phyloP scores from a whole-genome alignment of 2,888 invertebrate species.

The Coleophora deauratella region DNA sequence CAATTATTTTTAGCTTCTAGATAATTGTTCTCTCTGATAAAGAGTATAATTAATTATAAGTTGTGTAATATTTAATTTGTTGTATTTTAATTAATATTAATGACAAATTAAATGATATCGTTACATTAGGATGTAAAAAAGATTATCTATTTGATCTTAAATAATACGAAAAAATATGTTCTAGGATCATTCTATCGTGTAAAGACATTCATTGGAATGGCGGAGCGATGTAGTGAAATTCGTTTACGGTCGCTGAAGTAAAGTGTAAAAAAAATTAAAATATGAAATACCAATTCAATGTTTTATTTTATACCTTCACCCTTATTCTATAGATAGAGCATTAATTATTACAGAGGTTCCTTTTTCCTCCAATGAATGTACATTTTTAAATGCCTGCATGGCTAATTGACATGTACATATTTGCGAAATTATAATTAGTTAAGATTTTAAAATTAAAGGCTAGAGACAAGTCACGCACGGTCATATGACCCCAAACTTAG shows the following conservation, averaged over 20 bases:
- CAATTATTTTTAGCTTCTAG: slow-evolving; percentile 54
- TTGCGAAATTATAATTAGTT: too few species aligned
- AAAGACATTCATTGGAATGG: slow-evolving; percentile 48
- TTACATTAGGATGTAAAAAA: slow-evolving; percentile 73
- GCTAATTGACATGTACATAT: too few species aligned
- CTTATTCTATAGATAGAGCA: too few species aligned
- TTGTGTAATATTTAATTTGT: slow-evolving; percentile 68
- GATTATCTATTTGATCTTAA: slow-evolving; percentile 75
- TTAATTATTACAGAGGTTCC: too few species aligned
- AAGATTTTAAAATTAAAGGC: too few species aligned
- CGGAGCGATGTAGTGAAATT: slow-evolving; percentile 71
- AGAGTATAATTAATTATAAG: slow-evolving; percentile 64
- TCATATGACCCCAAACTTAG: too few species aligned
- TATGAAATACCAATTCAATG: slow-evolving; percentile 59
- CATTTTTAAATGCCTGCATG: too few species aligned
- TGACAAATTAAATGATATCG: slow-evolving; percentile 73
- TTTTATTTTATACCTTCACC: slow-evolving; percentile 73
- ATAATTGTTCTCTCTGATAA: slow-evolving; percentile 64
- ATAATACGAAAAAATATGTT: slow-evolving; percentile 72
- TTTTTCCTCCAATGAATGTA: too few species aligned
- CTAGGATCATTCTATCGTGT: slow-evolving; percentile 71
- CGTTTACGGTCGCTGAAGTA: slow-evolving; percentile 71
- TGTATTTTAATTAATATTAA: slow-evolving; percentile 68
- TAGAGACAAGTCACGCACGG: too few species aligned
- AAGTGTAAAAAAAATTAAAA: slow-evolving; percentile 72